Evolutionary conservation across 2,797 vertebrate genomes (phyloP), one percentile per base, ranked within the genome.

Genomic region (Pangasius larnaudii): DNA sequence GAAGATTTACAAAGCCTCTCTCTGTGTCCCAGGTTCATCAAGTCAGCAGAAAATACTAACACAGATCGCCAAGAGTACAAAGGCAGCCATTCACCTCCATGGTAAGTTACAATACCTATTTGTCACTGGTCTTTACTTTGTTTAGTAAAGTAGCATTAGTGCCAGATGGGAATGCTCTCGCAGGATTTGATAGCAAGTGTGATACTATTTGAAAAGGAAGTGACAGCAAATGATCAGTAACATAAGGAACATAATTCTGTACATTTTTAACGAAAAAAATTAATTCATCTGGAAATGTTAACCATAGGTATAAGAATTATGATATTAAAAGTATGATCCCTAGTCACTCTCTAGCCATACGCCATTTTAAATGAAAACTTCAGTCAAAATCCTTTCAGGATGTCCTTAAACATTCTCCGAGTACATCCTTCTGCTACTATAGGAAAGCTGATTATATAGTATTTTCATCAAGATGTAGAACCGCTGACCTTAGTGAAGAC

Each of bases 81-180:
- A 90, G 82, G 91, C 92, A 56, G 92, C 91, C 56, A 93, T 93
- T 89, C 92, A 91, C 65, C 85, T 92, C 5, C 90, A 89, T 80
- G 91, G 92, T 93, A 89, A 92, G 90, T 86, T 87, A 19, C 46
- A 51, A 81, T 49, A 67, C 67, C 72, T 71, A 46, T 19, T 83
- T 30, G 27, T 83, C 81, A 65, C 18, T 63, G 24, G 13, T 42
- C 24, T 69, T 83, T 49, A 30, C 59, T 49, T 67, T 49, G 22
- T 56, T 22, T n/a, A 11, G 27, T 49, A 49, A 63, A n/a, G 59
- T 82, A 82, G 27, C 3, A 83, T 11, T 11, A 49, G 39, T 14
- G 11, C 22, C 72, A 75, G n/a, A 36, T 36, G 14, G 65, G 5
- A 65, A 14, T 14, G n/a, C n/a, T 30, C 4, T 65, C 11, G 30